Evolutionary conservation across 2,113 vertebrate genomes (phyloP).

Genomic region (Sinocyclocheilus grahami): DNA sequence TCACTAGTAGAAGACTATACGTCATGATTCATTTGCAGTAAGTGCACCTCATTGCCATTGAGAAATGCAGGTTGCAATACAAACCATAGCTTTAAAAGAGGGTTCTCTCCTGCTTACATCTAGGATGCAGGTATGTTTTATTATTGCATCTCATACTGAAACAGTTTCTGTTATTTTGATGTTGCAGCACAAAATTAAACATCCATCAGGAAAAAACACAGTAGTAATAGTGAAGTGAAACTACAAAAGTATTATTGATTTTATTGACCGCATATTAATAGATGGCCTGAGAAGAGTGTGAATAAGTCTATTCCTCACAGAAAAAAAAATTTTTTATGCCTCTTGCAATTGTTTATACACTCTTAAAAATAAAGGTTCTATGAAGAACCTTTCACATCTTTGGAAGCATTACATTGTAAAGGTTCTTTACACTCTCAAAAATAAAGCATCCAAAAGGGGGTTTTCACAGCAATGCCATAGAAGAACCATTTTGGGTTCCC

Average conservation of each 20-base stretch:
- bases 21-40: constrained; percentile 15
- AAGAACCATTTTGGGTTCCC: no score
- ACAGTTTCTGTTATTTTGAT: not conserved
- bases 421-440: no score
- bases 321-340: not conserved
- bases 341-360: not conserved
- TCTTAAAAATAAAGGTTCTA: no score
- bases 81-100: not conserved
- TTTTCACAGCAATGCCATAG: no score
- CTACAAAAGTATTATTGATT: not conserved
- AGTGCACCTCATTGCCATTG: not conserved
- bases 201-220: not conserved
- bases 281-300: not conserved
- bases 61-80: not conserved
- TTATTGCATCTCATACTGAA: not conserved
- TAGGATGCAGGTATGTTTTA: not conserved
- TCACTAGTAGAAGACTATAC: not conserved
- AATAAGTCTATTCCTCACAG: not conserved
- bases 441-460: no score
- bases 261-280: not conserved
- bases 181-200: not conserved
- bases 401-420: no score
- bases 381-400: no score
- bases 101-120: not conserved
- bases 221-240: not conserved